Evolutionary conservation across 2,797 vertebrate species (phyloP), one percentile per base, ranked within the genome.

Genomic region (Triplophysa bombifrons): DNA sequence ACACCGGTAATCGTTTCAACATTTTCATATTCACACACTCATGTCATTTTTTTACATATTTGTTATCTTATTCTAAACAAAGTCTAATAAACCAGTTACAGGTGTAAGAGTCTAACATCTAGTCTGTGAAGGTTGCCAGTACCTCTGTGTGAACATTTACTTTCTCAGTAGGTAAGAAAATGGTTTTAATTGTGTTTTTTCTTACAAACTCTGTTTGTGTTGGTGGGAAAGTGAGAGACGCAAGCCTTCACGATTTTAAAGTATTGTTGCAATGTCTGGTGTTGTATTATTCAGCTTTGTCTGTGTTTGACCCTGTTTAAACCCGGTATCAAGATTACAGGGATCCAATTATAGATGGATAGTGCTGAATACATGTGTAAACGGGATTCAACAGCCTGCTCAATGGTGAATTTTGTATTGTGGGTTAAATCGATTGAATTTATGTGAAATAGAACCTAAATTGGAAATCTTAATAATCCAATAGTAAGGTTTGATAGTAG

Each of bases 41-140:
- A 41, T 9, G 1, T 41, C 1, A 22, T 9, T 8, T 41, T 8
- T 41, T 41, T 41, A 8, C 9, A 41, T 8, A 41, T 41, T 8
- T 41, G 38, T 41, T 41, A 41, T 41, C 38, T 9, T 41, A 41
- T 41, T 60, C 5, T 30, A 5, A 30, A 30, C 30, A 30, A 30
- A 30, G 30, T 30, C 30, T 30, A 30, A 30, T 30, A 30, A 30
- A 30, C 30, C 30, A 30, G 30, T 30, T 30, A 30, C 30, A 5
- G 25, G 27, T 60, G 5, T 27, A 17, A 7, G 25, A 63, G 20
- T 22, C 30, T 30, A 30, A 30, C 14, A 27, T 61, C 13, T 20
- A 25, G 20, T 13, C 51, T 76, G 63, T 51, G 64, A 58, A 58
- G 13, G 74, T 46, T 67, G 64, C 74, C 63, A 58, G 50, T 27